These are phyloP conservation scores for Leiothrix lutea DNA, from an alignment of 2,113 vertebrate genomes.

Conservation along the genomic window DNA sequence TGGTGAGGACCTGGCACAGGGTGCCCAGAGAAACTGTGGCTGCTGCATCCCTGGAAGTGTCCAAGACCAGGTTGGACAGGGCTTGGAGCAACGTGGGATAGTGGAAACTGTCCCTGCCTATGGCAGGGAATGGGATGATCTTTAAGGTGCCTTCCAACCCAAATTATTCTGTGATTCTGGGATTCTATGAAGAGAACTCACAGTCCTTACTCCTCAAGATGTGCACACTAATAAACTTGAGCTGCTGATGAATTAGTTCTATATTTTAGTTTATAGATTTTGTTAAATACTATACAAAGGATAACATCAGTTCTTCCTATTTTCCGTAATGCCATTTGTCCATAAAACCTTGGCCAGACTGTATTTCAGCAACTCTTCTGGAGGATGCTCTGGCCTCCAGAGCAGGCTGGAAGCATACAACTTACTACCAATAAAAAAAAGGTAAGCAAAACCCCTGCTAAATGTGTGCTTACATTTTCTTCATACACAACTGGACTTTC, in stretches of 20 bases:
- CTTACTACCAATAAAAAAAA: background rate
- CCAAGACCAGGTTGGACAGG: fast-evolving
- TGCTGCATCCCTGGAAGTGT: background rate
- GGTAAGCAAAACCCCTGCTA: background rate
- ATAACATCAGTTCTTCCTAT: background rate
- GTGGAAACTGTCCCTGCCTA: background rate
- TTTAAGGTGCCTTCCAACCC: background rate
- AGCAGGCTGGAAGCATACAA: background rate
- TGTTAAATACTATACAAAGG: background rate
- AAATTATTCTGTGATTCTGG: background rate
- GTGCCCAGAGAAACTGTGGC: background rate
- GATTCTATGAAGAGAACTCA: background rate
- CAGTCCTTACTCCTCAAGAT: background rate
- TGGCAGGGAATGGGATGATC: background rate
- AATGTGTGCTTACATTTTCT: background rate
- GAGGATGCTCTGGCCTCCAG: background rate
- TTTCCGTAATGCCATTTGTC: background rate
- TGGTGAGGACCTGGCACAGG: background rate
- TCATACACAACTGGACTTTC: background rate
- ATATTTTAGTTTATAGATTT: background rate
- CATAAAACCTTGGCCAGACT: background rate
- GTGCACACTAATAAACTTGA: background rate
- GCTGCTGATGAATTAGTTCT: background rate
- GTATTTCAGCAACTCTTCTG: background rate
- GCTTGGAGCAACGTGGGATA: background rate